These are phyloP conservation scores for Tigriopus japonicus DNA, from an alignment of 1,140 invertebrate species.

Conservation along the genomic window DNA sequence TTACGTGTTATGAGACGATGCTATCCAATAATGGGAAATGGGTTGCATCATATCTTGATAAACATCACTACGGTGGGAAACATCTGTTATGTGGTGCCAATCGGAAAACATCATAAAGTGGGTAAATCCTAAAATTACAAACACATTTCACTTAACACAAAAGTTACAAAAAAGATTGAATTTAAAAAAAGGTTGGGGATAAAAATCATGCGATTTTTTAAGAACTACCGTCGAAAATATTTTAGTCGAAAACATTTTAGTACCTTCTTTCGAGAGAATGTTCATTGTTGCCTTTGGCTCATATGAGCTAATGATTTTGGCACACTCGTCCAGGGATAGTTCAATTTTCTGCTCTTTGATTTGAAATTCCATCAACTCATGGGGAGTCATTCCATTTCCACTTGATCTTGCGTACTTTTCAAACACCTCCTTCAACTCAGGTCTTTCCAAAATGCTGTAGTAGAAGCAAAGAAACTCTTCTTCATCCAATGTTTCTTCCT, in stretches of 20 bases:
- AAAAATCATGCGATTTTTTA: too few relatives aligned
- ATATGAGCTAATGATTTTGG: slow-evolving; percentile 24
- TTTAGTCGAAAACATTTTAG: too few relatives aligned
- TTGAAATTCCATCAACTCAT: slow-evolving; percentile 26
- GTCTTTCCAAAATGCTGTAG: slow-evolving; percentile 29
- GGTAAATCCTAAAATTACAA: background rate
- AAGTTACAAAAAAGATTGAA: too few relatives aligned
- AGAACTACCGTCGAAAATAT: too few relatives aligned
- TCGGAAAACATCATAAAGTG: slow-evolving; percentile 14
- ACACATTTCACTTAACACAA: too few relatives aligned
- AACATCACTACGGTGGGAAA: slow-evolving; percentile 23
- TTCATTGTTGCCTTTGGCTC: slow-evolving; percentile 22
- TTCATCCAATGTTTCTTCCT: slow-evolving; percentile 24
- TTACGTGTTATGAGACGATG: slow-evolving; percentile 42
- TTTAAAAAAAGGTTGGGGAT: too few relatives aligned
- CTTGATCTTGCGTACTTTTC: slow-evolving; percentile 25
- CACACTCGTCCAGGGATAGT: slow-evolving; percentile 21
- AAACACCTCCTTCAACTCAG: slow-evolving; percentile 33
- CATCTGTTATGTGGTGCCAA: slow-evolving; percentile 24
- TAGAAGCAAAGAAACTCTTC: slow-evolving; percentile 38
- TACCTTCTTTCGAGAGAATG: slow-evolving; percentile 15
- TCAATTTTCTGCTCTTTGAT: slow-evolving; percentile 22
- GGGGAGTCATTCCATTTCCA: slow-evolving; percentile 16
- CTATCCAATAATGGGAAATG: slow-evolving; percentile 40
- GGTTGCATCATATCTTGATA: slow-evolving; percentile 42